phyloP scores from a whole-genome alignment of 1,140 invertebrate species.

The Musca domestica region DNA sequence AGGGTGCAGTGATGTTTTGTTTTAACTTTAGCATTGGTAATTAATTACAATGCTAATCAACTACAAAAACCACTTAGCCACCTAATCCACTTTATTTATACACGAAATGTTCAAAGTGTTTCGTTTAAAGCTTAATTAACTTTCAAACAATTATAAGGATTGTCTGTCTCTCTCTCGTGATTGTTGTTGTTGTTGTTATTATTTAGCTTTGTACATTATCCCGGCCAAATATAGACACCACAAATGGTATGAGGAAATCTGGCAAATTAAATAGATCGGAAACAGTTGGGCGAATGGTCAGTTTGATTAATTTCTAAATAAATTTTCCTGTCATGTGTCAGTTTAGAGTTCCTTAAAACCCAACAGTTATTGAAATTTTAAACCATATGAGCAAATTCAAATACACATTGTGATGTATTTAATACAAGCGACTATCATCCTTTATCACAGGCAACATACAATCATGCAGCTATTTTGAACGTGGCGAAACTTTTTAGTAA shows the following conservation, averaged over 20 bases:
- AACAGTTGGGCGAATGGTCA: conserved; percentile 2
- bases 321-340: no score
- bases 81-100: conserved; percentile 17
- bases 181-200: background rate
- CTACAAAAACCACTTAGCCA: conserved; percentile 17
- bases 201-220: background rate
- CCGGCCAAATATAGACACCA: background rate
- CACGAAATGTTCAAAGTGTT: conserved; percentile 9
- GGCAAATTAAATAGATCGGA: conserved; percentile 12
- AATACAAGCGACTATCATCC: no score
- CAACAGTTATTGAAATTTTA: no score
- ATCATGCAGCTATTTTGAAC: no score
- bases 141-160: conserved; percentile 18
- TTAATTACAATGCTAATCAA: conserved; percentile 22
- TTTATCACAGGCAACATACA: no score
- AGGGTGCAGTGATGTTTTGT: background rate
- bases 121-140: conserved; percentile 13
- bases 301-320: no score
- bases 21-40: conserved; percentile 15
- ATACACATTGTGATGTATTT: no score
- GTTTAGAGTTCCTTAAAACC: no score
- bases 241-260: background rate
- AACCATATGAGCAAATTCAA: no score
- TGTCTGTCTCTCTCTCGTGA: no score
- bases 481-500: no score